Evolutionary conservation across 2,113 vertebrate genomes (phyloP), one percentile per base, ranked within the genome.

Genomic region (Austrofundulus limnaeus): DNA sequence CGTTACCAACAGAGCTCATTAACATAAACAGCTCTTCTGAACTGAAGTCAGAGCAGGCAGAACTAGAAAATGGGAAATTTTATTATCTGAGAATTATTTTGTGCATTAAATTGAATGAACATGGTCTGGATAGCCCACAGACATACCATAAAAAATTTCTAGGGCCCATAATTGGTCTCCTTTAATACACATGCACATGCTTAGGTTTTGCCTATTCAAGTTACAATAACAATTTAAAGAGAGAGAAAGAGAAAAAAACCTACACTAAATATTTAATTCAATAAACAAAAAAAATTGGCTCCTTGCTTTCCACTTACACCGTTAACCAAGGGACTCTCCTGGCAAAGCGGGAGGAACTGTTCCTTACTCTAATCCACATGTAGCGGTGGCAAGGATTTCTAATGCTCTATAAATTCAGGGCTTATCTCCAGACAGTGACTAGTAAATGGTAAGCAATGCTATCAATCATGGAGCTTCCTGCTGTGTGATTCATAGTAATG

Each of bases 401-500:
- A 84, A 89, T 89, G 77, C 78, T 90, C 88, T 53, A 92, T 92
- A 88, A 91, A 87, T 87, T 78, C 75, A 61, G 65, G 46, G 68
- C 77, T 87, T 91, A 93, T 90, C 85, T 81, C 25, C 74, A 89
- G 83, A 91, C 82, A 87, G 85, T 88, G 86, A 91, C 83, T 88
- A 91, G 81, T 89, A 89, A 92, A 86, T 83, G 81, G 84, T 72
- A 89, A 86, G 82, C 87, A 92, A 89, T 79, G 76, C 82, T 82
- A 92, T 92, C 89, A 90, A 90, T 92, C 89, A 87, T 45, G 64
- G 69, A 77, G 80, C 82, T 85, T 74, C 86, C 82, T 77, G 79
- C 89, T 86, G 84, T 86, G 87, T 90, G 89, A 92, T 90, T 93
- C 89, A 91, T 89, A 84, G 87, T 89, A 90, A 91, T 87, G 85